These are phyloP conservation scores for Meles meles DNA, from an alignment of 2,113 vertebrate genomes.

Conservation along the genomic window DNA sequence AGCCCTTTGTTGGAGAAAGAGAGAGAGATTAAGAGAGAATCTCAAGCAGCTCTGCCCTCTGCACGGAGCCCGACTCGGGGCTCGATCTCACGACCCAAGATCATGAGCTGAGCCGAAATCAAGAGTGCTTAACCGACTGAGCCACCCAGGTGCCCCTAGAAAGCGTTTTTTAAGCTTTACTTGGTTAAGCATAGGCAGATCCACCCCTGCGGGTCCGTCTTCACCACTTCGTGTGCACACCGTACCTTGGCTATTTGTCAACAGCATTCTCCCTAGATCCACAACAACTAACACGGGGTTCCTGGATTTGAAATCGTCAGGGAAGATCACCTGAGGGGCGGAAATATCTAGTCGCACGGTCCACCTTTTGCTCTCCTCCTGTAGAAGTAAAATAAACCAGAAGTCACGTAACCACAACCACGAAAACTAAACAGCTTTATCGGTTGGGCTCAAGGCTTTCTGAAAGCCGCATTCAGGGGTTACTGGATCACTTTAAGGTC, in stretches of 20 bases:
- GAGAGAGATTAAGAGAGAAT: not conserved
- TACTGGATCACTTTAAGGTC: rapidly evolving
- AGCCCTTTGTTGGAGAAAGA: not conserved
- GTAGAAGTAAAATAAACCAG: slow-evolving; percentile 18
- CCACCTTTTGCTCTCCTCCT: slow-evolving; percentile 97
- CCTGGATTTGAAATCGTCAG: slow-evolving; percentile 94
- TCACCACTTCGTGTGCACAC: not conserved
- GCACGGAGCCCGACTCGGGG: not conserved
- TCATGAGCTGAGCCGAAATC: not conserved
- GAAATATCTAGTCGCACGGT: slow-evolving; percentile 95
- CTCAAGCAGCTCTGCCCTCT: not conserved
- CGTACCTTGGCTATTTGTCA: slow-evolving; percentile 96
- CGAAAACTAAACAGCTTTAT: not conserved
- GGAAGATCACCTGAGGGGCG: slow-evolving; percentile 98
- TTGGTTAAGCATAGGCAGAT: not conserved
- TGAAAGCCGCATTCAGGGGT: not conserved
- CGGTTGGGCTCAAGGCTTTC: not conserved
- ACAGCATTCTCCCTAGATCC: slow-evolving; percentile 95
- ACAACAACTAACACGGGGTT: slow-evolving; percentile 95
- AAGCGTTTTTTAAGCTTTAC: not conserved
- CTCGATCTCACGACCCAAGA: not conserved
- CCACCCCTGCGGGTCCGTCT: not conserved
- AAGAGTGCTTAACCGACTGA: not conserved
- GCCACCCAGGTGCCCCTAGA: not conserved
- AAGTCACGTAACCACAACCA: not conserved